Percentiles rank a stretch among this genome's conserved stretches.
Evolutionary conservation across 2,797 vertebrate species (phyloP).

Genomic region (Australoheros facetus): DNA sequence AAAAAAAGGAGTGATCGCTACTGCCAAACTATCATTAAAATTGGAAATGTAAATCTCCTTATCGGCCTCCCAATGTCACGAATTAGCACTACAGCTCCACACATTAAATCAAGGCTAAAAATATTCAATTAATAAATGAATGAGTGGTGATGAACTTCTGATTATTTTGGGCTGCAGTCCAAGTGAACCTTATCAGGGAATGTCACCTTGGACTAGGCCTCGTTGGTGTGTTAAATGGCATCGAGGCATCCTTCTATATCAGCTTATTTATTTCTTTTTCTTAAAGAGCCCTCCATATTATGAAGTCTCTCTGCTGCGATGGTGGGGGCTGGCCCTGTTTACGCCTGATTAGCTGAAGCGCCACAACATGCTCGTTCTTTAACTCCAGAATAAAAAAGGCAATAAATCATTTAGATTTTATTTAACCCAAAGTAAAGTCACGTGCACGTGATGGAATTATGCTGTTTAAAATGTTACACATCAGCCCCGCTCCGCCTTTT

Average conservation of each 20-base stretch:
- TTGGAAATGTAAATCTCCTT: slow-evolving; percentile 86
- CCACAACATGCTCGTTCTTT: slow-evolving; percentile 65
- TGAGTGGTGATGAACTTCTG: slow-evolving; percentile 84
- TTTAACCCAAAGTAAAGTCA: slow-evolving; percentile 81
- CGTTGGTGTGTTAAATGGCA: slow-evolving; percentile 80
- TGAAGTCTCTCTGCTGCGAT: slow-evolving; percentile 47
- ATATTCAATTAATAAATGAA: slow-evolving; percentile 88
- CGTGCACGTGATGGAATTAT: slow-evolving; percentile 73
- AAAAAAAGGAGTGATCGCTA: slow-evolving; percentile 71
- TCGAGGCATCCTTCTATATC: slow-evolving; percentile 75
- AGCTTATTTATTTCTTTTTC: slow-evolving; percentile 70
- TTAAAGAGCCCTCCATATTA: slow-evolving; percentile 70
- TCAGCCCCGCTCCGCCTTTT: slow-evolving; percentile 34
- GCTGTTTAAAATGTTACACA: slow-evolving; percentile 62
- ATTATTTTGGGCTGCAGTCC: slow-evolving; percentile 84
- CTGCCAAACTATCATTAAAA: slow-evolving; percentile 85
- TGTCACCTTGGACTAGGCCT: slow-evolving; percentile 84
- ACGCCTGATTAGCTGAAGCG: slow-evolving; percentile 76
- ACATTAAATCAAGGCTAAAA: slow-evolving; percentile 81
- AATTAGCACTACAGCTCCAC: slow-evolving; percentile 77
- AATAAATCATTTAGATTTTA: slow-evolving; percentile 82
- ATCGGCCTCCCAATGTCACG: slow-evolving; percentile 79
- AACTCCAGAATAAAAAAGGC: slow-evolving; percentile 57
- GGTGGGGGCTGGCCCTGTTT: slow-evolving; percentile 65
- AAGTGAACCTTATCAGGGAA: slow-evolving; percentile 83